Base-by-base conservation (phyloP, 2,113 vertebrate genomes). In the Boleophthalmus pectinirostris region DNA sequence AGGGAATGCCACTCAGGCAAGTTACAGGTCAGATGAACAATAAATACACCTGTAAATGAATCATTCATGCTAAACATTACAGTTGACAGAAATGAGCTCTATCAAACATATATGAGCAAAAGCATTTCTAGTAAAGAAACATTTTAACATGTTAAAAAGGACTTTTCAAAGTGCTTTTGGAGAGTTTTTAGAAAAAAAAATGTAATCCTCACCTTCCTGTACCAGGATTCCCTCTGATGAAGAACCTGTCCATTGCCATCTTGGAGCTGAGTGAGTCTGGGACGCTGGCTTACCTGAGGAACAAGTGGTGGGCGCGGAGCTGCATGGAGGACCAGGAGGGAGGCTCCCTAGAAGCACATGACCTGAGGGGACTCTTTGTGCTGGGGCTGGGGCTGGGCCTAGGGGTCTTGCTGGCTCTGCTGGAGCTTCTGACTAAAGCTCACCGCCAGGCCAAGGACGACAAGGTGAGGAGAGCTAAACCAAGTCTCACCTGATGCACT, bases 281-380 rank as follows among this genome's bases (percentile, higher is more conserved):
- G 0, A 88, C 93, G 4, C 89, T 97, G 0, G 92, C 93, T 0
- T 92, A 94, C 66, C 79, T 97, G 56, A 74, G 80, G 0, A 83
- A 93, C 66, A 97, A 96, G 79, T 97, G 95, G 96, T 97, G 96
- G 95, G 88, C 94, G 57, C 95, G 75, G 87, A 95, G 91, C 58
- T 97, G 96, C 51, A 0, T 78, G 1, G 78, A 66, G 0, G 63
- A 66, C 0, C 25, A 79, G 0, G 74, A 72, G 0, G 78, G 87
- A 0, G 86, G 73, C 0, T 74, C 94, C 0, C 88, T 96, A 61
- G 87, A 92, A 46, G 87, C 93, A 0, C 82, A 92, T 3, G 87
- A 93, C 0, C 86, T 97, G 64, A 92, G 90, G 0, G 94, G 94
- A 1, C 92, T 95, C 60, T 97, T 96, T 65, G 83, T 97, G 14